Evolutionary conservation across 2,113 vertebrate species (phyloP), one percentile per base, ranked within the genome.

Genomic region (Dicrurus megarhynchus): DNA sequence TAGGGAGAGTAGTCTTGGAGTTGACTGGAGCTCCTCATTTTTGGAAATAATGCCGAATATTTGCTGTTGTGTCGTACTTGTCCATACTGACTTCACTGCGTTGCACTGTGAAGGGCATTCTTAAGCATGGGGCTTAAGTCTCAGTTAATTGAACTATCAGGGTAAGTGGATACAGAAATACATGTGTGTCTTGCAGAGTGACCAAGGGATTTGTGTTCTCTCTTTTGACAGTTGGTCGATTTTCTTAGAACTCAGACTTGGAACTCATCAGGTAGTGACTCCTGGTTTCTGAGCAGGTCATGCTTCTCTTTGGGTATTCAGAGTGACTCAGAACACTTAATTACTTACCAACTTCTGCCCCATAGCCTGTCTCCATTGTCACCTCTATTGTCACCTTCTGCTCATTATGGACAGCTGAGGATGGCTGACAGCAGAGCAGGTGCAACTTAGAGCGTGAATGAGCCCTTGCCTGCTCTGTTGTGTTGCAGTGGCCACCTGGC

Each of bases 361-460:
- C 1, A 0, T 26, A 64, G n/a, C 27, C 39, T 71, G 10, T 60
- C 61, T 87, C 49, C 21, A 19, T 41, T 82, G 42, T 16, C 46
- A 46, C 39, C 39, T 1, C 0, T 42, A 6, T 35, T 76, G 70
- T 80, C 1, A 5, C 39, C 68, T 76, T 80, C 44, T 95, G 41
- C 33, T 92, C 23, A 6, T 83, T 80, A 30, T 1, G 3, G 52
- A 26, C 56, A 75, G 30, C 64, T 87, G 44, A 75, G 1, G 4
- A 56, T 52, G 47, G 70, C 63, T 83, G 85, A 65, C 35, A 90
- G 90, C 37, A 49, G 52, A 90, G 73, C 47, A 82, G 56, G 73
- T 55, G 35, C 73, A 71, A 27, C 49, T 42, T 63, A 30, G 20
- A 52, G 47, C 1, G 0, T 39, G 46, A 61, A 23, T 0, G 4